These are phyloP conservation scores for Periophthalmodon schlosseri DNA, from an alignment of 2,113 vertebrate species.

Conservation along the genomic window DNA sequence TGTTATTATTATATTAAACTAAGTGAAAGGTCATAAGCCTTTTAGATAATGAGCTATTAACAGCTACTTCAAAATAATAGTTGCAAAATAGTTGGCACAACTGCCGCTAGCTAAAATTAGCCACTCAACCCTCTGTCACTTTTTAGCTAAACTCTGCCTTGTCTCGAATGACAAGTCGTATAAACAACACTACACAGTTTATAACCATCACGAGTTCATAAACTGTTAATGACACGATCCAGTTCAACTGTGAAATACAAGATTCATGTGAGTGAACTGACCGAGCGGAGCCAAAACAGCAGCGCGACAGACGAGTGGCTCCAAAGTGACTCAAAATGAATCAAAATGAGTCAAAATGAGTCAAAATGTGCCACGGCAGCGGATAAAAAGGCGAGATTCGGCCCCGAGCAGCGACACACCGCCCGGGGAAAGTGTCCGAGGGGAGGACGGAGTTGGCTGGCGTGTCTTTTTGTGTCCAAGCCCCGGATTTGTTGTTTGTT, in stretches of 20 bases:
- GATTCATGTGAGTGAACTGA: conserved; percentile 41
- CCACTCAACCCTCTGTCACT: conserved; percentile 17
- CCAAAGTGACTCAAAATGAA: conserved; percentile 13
- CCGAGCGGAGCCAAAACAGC: conserved; percentile 35
- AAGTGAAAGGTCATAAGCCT: neutral
- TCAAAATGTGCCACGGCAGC: conserved; percentile 28
- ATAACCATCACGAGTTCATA: neutral
- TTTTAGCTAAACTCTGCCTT: neutral
- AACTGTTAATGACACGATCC: conserved; percentile 26
- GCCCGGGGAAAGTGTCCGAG: conserved; percentile 17
- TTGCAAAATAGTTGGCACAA: conserved; percentile 15
- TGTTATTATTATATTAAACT: neutral
- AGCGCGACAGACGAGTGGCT: conserved; percentile 19
- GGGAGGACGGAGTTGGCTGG: conserved; percentile 31
- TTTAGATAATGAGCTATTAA: neutral
- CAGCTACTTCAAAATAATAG: conserved; percentile 1
- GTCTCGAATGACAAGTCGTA: conserved; percentile 6
- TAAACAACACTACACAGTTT: neutral
- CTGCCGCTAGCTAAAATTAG: conserved; percentile 38
- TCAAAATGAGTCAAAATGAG: neutral
- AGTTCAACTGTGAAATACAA: conserved; percentile 24
- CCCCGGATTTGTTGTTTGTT: conserved; percentile 54
- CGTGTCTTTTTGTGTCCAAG: conserved; percentile 41
- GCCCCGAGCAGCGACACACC: neutral
- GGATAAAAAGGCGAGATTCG: conserved; percentile 24